phyloP scores from a whole-genome alignment of 1,140 invertebrate genomes.

The Drosophila parabipectinata region DNA sequence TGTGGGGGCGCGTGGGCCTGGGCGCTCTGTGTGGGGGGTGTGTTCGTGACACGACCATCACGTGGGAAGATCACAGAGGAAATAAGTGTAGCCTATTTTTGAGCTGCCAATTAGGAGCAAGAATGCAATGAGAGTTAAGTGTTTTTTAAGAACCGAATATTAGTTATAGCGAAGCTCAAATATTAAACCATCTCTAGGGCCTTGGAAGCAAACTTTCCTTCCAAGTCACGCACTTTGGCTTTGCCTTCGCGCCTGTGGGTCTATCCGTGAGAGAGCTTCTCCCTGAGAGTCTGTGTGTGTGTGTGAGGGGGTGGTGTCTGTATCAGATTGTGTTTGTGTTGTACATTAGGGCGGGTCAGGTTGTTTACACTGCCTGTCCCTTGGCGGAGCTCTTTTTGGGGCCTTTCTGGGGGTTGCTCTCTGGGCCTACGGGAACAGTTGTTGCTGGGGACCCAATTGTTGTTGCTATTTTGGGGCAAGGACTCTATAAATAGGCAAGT shows the following conservation, averaged over 20 bases:
- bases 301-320: conserved; percentile 13
- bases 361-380: conserved; percentile 57
- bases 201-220: conserved; percentile 35
- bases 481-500: conserved; percentile 51
- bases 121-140: no score
- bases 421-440: conserved; percentile 26
- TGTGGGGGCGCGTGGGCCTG: conserved; percentile 7
- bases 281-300: background rate
- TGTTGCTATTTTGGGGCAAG: conserved; percentile 61
- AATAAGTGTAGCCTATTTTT: background rate
- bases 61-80: background rate
- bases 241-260: conserved; percentile 19
- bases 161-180: no score
- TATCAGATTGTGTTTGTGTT: conserved; percentile 20
- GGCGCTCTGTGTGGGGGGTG: conserved; percentile 8
- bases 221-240: conserved; percentile 69
- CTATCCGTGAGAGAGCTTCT: conserved; percentile 7
- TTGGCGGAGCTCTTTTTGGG: conserved; percentile 10
- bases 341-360: conserved; percentile 79
- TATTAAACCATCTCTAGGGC: conserved; percentile 23
- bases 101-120: background rate
- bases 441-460: conserved; percentile 50
- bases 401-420: conserved; percentile 5
- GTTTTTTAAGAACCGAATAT: no score
- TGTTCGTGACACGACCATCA: conserved; percentile 37